A percentile compares a stretch with the other conserved stretches of the same genome.
These are phyloP conservation scores for Thomomys bottae DNA, from an alignment of 2,113 vertebrate species.

Conservation along the genomic window DNA sequence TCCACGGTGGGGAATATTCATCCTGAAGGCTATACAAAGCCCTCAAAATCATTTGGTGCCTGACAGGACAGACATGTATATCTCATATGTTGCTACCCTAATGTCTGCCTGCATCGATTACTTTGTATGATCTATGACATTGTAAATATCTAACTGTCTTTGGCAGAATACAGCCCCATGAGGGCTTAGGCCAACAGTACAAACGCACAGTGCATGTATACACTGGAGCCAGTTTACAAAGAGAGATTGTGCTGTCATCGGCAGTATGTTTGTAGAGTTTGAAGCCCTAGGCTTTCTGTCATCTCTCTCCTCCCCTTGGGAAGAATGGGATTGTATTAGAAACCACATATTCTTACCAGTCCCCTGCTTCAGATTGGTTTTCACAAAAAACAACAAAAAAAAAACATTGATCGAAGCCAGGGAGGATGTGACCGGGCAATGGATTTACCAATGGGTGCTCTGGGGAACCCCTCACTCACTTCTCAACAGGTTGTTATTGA, in stretches of 20 bases:
- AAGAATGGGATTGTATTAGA: not conserved
- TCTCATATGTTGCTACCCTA: too few species aligned
- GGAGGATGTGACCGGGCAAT: not conserved
- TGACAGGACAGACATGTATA: too few species aligned
- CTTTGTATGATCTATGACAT: too few species aligned
- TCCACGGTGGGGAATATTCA: not conserved
- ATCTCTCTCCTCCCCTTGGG: not conserved
- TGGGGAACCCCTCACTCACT: not conserved
- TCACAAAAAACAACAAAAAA: not conserved
- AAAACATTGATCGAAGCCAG: constrained; percentile 42
- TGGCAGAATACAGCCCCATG: too few species aligned
- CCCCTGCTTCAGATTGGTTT: not conserved
- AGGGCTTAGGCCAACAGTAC: not conserved
- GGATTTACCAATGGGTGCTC: not conserved
- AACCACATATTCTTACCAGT: not conserved
- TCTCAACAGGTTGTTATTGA: not conserved
- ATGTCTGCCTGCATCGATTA: too few species aligned
- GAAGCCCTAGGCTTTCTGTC: constrained; percentile 26
- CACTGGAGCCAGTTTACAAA: not conserved
- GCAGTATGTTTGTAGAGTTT: not conserved
- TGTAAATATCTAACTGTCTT: too few species aligned
- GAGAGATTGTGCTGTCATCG: not conserved
- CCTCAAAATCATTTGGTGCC: too few species aligned
- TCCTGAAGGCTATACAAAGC: too few species aligned
- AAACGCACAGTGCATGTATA: not conserved